Evolutionary conservation across 2,888 invertebrate species (phyloP).

Genomic region (Leucophora obtusa): DNA sequence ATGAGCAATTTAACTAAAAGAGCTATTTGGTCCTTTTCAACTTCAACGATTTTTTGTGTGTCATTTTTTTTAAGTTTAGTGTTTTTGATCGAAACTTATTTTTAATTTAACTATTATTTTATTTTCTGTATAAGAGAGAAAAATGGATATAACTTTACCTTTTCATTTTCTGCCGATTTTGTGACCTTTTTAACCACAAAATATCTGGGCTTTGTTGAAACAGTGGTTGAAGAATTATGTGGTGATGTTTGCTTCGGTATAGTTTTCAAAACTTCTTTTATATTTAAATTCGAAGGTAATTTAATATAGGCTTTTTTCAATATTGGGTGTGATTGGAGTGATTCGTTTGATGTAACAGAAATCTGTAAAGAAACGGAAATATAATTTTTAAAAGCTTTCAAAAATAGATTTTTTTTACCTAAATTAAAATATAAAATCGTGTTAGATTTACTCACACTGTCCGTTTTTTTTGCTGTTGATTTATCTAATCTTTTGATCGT

Average conservation of each 20-base stretch:
- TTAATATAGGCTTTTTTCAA: neutral
- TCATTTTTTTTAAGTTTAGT: too few species aligned
- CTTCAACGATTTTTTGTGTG: too few species aligned
- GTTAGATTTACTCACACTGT: neutral
- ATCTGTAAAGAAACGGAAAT: neutral
- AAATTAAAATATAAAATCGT: too few species aligned
- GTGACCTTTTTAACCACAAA: slow-evolving; percentile 48
- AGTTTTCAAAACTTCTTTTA: slow-evolving; percentile 35
- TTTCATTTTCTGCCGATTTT: neutral
- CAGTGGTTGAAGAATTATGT: neutral
- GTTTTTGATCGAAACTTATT: too few species aligned
- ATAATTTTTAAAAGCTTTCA: too few species aligned
- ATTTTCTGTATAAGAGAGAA: too few species aligned
- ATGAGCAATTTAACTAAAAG: too few species aligned
- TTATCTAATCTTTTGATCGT: neutral
- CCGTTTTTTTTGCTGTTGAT: neutral
- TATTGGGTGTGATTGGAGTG: neutral
- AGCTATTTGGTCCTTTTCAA: too few species aligned
- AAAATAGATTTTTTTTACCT: too few species aligned
- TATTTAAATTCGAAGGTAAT: slow-evolving; percentile 13
- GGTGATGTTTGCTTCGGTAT: slow-evolving; percentile 10
- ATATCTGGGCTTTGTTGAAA: slow-evolving; percentile 22
- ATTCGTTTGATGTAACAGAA: neutral
- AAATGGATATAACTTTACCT: slow-evolving; percentile 5
- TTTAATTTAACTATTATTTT: too few species aligned